A percentile compares a stretch with the other conserved stretches of the same genome.
These are phyloP conservation scores for Lucilia cuprina DNA, from an alignment of 1,140 invertebrate species.

Conservation along the genomic window DNA sequence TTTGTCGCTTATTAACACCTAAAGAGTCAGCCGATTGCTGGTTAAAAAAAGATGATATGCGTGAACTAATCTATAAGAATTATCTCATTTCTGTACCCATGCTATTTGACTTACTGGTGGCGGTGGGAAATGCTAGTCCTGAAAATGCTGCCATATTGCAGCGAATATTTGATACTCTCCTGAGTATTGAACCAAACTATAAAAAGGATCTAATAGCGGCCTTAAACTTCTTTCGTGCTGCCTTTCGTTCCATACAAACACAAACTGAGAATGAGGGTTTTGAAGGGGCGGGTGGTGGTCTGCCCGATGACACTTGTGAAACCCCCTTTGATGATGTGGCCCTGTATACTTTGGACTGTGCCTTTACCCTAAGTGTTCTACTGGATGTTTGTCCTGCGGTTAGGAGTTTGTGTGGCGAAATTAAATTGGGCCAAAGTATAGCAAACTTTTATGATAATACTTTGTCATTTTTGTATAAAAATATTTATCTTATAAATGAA, in stretches of 20 bases:
- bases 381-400: slow-evolving; percentile 69
- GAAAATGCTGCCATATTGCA: slow-evolving; percentile 70
- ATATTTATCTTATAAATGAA: slow-evolving; percentile 58
- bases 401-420: slow-evolving; percentile 49
- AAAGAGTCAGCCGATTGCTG: slow-evolving; percentile 76
- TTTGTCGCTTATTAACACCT: slow-evolving; percentile 76
- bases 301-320: slow-evolving; percentile 47
- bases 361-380: slow-evolving; percentile 72
- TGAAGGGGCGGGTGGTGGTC: slow-evolving; percentile 52
- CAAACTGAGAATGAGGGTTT: slow-evolving; percentile 58
- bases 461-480: slow-evolving; percentile 71
- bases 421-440: slow-evolving; percentile 64
- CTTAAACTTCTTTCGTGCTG: slow-evolving; percentile 65
- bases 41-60: slow-evolving; percentile 71
- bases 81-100: slow-evolving; percentile 84
- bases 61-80: slow-evolving; percentile 78
- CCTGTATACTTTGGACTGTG: slow-evolving; percentile 74
- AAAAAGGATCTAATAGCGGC: slow-evolving; percentile 70
- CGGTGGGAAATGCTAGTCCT: slow-evolving; percentile 68
- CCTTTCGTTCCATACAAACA: slow-evolving; percentile 57
- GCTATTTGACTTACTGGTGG: slow-evolving; percentile 77
- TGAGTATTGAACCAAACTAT: slow-evolving; percentile 75
- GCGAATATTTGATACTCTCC: slow-evolving; percentile 72
- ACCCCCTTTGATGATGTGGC: slow-evolving; percentile 72
- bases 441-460: slow-evolving; percentile 71